phyloP scores from a whole-genome alignment of 2,888 invertebrate species.

The Polyploca ridens region DNA sequence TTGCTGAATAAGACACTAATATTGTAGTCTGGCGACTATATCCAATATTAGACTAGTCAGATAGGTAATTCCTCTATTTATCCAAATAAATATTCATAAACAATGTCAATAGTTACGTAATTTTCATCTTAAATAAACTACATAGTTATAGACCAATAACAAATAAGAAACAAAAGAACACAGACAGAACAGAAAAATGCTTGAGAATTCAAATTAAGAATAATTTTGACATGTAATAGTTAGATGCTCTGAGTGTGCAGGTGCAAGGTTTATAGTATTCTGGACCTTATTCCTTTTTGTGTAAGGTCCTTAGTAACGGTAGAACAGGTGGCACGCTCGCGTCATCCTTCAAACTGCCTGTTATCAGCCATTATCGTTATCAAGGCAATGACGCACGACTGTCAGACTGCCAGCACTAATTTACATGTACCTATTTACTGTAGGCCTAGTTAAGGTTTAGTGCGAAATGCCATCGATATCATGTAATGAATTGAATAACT shows the following conservation, averaged over 20 bases:
- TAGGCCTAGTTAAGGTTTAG: conserved; percentile 35
- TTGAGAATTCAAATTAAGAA: neutral
- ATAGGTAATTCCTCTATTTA: too few species aligned
- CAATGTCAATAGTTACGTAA: too few species aligned
- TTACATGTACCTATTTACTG: conserved; percentile 42
- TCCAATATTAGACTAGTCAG: too few species aligned
- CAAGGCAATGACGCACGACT: conserved; percentile 52
- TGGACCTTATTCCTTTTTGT: neutral
- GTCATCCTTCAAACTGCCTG: conserved; percentile 39
- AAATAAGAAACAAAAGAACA: neutral
- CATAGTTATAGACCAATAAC: too few species aligned
- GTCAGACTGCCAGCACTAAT: conserved; percentile 46
- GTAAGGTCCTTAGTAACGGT: conserved; percentile 7
- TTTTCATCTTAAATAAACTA: too few species aligned
- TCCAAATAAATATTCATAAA: too few species aligned
- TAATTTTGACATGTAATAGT: neutral
- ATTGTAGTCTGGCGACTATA: too few species aligned
- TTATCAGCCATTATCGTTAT: conserved; percentile 58
- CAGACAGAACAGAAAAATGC: neutral
- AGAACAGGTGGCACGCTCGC: conserved; percentile 6
- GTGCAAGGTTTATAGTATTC: neutral
- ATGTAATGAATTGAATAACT: neutral
- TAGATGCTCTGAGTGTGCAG: neutral
- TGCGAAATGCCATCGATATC: conserved; percentile 22
- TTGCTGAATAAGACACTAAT: too few species aligned